phyloP scores from a whole-genome alignment of 2,797 vertebrate genomes.

The Platyrinchus mystaceus region DNA sequence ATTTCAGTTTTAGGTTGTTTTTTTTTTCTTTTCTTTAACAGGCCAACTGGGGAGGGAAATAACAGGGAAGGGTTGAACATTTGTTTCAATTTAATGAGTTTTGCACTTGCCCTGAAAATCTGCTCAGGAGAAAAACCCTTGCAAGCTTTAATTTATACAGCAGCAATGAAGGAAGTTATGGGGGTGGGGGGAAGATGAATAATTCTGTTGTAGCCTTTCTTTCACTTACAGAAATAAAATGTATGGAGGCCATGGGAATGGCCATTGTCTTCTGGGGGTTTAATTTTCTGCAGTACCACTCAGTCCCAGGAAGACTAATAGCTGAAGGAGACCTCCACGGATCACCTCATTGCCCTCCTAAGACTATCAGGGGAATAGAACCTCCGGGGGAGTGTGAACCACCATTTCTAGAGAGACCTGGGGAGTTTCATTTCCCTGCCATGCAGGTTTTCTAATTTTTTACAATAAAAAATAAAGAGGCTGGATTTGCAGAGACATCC shows the following conservation, averaged over 20 bases:
- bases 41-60: neutral
- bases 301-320: neutral
- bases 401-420: neutral
- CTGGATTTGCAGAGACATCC: neutral
- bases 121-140: neutral
- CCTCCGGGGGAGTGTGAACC: neutral
- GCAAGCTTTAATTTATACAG: slow-evolving; percentile 35
- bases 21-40: neutral
- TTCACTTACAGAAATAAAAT: slow-evolving; percentile 31
- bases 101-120: slow-evolving; percentile 9
- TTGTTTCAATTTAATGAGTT: slow-evolving; percentile 52
- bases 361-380: neutral
- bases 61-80: slow-evolving; percentile 19
- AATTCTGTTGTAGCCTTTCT: slow-evolving; percentile 9
- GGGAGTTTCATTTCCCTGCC: neutral
- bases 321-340: slow-evolving; percentile 8
- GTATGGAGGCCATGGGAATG: neutral
- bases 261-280: neutral
- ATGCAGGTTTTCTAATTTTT: neutral
- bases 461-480: neutral
- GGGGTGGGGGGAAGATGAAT: neutral
- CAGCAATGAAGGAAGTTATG: neutral
- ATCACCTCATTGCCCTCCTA: slow-evolving; percentile 37
- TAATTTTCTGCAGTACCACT: slow-evolving; percentile 30
- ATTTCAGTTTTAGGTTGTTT: neutral